Base-by-base conservation (phyloP, 2,888 invertebrate species). In the Perizoma flavofasciatum region DNA sequence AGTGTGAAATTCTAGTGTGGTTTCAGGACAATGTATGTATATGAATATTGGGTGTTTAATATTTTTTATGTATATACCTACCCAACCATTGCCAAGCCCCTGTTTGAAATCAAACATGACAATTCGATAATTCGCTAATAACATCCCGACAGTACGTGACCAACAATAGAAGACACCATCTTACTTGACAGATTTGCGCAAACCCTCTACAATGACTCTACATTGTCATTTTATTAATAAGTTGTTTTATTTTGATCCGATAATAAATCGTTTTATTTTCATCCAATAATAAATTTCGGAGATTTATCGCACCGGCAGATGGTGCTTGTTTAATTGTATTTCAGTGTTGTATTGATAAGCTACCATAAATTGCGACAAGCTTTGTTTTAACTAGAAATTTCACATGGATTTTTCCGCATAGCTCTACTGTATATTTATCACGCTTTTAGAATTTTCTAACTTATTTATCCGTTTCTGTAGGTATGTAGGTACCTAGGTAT, bases 41-140 rank as follows among this genome's bases (percentile, higher is more conserved):
- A 2, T 22, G 22, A 22, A 22, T 22, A 22, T 22, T 22, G 22
- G 22, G 22, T 22, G 22, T 2, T 22, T 22, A 22, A 22, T 22
- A 22, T 22, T 22, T 22, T 22, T 22, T 22, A 22, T 22, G 22
- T 22, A 22, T 22, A 22, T 22, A 22, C 22, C 22, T 22, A 22
- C 22, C 22, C 3, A 22, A 22, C 22, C 22, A 2, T 22, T 22
- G 22, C 3, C 22, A 22, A 22, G 22, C 22, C 22, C 22, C 22
- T 22, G 22, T 22, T 37, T 53, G n/a, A 37, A 32, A 49, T 39
- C 48, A 61, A 71, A 68, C 69, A 67, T 71, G 72, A 64, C 61
- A 77, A 70, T 68, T 71, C 65, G 74, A 74, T 82, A 82, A 84
- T 82, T 81, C 69, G 78, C 74, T 73, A 80, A 82, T 77, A 70